phyloP scores from a whole-genome alignment of 2,113 vertebrate genomes.

The Epinephelus lanceolatus region DNA sequence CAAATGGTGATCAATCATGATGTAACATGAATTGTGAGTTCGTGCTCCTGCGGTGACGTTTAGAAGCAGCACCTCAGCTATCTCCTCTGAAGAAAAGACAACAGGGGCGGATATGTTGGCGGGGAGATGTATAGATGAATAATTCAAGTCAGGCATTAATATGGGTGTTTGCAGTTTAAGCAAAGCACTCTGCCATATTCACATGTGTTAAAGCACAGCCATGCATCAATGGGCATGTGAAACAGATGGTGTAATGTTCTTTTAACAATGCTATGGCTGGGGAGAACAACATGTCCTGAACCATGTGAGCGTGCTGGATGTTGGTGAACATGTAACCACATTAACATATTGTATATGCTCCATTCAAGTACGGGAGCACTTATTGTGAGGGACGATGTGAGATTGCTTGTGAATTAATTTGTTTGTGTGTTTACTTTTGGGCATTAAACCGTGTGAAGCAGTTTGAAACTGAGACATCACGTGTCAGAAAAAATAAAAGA shows the following conservation, averaged over 20 bases:
- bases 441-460: not conserved
- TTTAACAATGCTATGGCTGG: slow-evolving; percentile 4
- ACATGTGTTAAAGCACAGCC: not conserved
- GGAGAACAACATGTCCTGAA: slow-evolving; percentile 8
- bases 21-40: not conserved
- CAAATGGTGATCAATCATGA: slow-evolving; percentile 18
- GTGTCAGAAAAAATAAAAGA: not conserved
- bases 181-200: not conserved
- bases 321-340: not conserved
- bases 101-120: not conserved
- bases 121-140: not conserved
- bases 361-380: not conserved
- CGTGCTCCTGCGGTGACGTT: not conserved
- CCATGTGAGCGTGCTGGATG: not conserved
- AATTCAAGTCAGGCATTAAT: not conserved
- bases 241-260: not conserved
- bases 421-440: not conserved
- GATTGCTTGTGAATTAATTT: not conserved
- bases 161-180: slow-evolving; percentile 3
- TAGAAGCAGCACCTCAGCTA: not conserved
- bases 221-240: not conserved
- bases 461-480: not conserved
- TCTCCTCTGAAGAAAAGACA: slow-evolving; percentile 18
- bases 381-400: not conserved
- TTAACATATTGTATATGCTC: not conserved